These are phyloP conservation scores for Ophion slaviceki DNA, from an alignment of 2,888 invertebrate species.

Conservation along the genomic window DNA sequence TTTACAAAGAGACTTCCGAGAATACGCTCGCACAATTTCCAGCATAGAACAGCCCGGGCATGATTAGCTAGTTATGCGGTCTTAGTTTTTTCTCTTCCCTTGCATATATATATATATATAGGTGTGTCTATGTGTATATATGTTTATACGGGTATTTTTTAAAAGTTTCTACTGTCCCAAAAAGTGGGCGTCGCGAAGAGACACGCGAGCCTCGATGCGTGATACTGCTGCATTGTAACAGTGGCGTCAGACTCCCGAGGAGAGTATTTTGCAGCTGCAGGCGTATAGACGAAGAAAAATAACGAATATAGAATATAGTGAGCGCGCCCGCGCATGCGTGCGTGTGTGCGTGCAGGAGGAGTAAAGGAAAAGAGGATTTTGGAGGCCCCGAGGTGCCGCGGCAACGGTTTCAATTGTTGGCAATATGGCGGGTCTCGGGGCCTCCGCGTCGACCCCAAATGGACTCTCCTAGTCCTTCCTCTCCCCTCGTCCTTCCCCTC, in stretches of 20 bases:
- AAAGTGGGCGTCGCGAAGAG: conserved; percentile 6
- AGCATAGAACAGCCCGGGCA: conserved; percentile 32
- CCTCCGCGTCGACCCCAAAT: conserved; percentile 65
- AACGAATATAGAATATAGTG: conserved; percentile 54
- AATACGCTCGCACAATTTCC: conserved; percentile 40
- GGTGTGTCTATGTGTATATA: neutral
- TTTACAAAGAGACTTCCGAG: conserved; percentile 41
- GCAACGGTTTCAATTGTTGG: conserved; percentile 82
- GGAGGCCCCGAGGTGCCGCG: conserved; percentile 66
- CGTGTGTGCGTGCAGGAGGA: conserved; percentile 61
- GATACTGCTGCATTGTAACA: conserved; percentile 68
- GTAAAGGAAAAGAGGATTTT: conserved; percentile 67
- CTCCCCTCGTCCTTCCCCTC: conserved; percentile 29
- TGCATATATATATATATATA: neutral
- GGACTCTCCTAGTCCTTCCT: conserved; percentile 49
- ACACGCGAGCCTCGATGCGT: conserved; percentile 53
- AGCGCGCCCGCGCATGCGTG: conserved; percentile 68
- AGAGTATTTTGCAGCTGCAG: conserved; percentile 49
- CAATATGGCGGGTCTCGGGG: conserved; percentile 78
- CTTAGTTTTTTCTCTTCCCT: conserved; percentile 10
- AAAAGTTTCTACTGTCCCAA: neutral
- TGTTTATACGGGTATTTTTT: neutral
- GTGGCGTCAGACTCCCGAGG: conserved; percentile 21
- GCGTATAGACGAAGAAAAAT: conserved; percentile 60
- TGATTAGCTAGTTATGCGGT: conserved; percentile 51